These are phyloP conservation scores for Pseudopleuronectes americanus DNA, from an alignment of 2,797 vertebrate species.

Conservation along the genomic window DNA sequence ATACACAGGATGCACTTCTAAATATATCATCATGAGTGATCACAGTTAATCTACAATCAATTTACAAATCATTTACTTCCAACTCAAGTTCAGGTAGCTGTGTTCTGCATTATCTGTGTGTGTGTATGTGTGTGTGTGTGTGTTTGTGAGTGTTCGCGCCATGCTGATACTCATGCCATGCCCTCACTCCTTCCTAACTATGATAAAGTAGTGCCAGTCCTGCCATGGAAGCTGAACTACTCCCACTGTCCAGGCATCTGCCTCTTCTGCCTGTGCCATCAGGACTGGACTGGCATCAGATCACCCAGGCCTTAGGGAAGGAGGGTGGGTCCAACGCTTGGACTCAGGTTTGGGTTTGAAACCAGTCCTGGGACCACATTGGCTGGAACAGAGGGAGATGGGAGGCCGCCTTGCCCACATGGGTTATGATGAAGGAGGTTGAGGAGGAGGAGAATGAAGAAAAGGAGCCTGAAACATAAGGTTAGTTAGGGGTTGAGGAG, in stretches of 20 bases:
- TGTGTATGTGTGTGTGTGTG: slow-evolving; percentile 7
- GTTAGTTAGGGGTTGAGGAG: slow-evolving; percentile 38
- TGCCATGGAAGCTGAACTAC: slow-evolving; percentile 58
- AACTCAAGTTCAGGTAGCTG: too few relatives aligned
- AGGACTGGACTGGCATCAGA: slow-evolving; percentile 68
- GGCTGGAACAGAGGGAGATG: slow-evolving; percentile 54
- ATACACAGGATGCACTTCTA: too few relatives aligned
- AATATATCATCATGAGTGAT: too few relatives aligned
- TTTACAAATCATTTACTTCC: too few relatives aligned
- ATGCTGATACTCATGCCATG: slow-evolving; percentile 56
- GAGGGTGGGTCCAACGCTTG: slow-evolving; percentile 4
- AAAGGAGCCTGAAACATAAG: slow-evolving; percentile 72
- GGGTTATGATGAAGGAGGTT: slow-evolving; percentile 50
- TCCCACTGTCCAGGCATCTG: slow-evolving; percentile 77
- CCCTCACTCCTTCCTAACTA: slow-evolving; percentile 55
- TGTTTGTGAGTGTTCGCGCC: background rate
- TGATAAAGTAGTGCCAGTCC: slow-evolving; percentile 56
- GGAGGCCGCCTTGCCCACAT: slow-evolving; percentile 60
- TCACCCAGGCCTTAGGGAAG: slow-evolving; percentile 25
- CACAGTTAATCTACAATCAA: too few relatives aligned
- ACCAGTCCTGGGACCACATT: slow-evolving; percentile 51
- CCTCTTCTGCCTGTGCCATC: slow-evolving; percentile 67
- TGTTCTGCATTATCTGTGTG: background rate
- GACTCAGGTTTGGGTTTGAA: slow-evolving; percentile 37
- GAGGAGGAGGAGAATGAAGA: slow-evolving; percentile 42